These are phyloP conservation scores for Urocyon cinereoargenteus DNA, from an alignment of 2,797 vertebrate species.

Conservation along the genomic window DNA sequence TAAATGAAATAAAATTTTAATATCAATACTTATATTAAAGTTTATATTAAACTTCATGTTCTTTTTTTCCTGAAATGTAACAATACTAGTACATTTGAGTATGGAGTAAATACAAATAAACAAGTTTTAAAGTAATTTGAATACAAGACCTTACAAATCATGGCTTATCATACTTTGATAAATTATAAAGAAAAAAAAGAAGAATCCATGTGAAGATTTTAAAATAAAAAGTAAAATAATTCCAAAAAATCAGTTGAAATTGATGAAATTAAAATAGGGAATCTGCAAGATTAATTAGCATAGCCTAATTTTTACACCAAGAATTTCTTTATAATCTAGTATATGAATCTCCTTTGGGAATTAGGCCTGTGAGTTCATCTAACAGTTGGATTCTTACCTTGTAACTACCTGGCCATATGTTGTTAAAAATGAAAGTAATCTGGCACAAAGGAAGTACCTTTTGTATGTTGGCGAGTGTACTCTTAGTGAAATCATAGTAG, in stretches of 20 bases:
- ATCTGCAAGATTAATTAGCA: conserved; percentile 11
- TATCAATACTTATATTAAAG: neutral
- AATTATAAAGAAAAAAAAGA: neutral
- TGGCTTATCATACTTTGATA: conserved; percentile 29
- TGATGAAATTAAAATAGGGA: conserved; percentile 57
- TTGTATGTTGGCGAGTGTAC: neutral
- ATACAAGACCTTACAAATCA: neutral
- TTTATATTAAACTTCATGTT: conserved; percentile 49
- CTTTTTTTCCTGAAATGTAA: neutral
- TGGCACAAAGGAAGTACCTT: neutral
- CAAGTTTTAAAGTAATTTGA: conserved; percentile 55
- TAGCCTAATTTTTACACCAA: conserved; percentile 45
- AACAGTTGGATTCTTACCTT: neutral
- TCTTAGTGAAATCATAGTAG: conserved; percentile 19
- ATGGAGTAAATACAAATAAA: conserved; percentile 9
- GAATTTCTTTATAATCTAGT: neutral
- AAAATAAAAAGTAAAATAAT: conserved; percentile 39
- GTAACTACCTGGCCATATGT: neutral
- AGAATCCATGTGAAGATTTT: neutral
- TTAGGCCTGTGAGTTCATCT: neutral
- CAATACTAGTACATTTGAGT: neutral
- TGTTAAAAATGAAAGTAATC: conserved; percentile 51
- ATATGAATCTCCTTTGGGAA: neutral
- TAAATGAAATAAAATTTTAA: conserved; percentile 39
- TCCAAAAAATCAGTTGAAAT: conserved; percentile 43